Evolutionary conservation across 2,797 vertebrate species (phyloP).

Genomic region (Pempheris klunzingeri): DNA sequence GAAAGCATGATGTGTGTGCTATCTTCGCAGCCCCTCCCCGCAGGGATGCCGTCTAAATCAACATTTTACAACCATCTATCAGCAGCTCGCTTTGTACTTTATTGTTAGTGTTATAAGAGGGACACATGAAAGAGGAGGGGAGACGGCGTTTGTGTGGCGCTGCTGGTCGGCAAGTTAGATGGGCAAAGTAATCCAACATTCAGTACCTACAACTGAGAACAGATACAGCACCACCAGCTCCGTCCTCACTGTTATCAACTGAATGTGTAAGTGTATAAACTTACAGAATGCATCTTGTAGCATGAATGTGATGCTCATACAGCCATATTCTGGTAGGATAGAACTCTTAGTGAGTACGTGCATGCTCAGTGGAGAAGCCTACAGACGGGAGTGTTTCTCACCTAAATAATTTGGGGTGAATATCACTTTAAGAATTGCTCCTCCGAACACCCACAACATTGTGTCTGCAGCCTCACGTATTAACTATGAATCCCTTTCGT

Average conservation of each 20-base stretch:
- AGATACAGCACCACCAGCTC: background rate
- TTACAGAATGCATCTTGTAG: background rate
- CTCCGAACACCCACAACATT: no score
- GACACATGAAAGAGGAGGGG: constrained; percentile 7
- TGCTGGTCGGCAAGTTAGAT: background rate
- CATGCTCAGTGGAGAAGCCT: background rate
- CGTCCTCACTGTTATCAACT: background rate
- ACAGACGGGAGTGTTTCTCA: background rate
- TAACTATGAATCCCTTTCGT: background rate
- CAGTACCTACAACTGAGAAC: background rate
- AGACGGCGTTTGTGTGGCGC: background rate
- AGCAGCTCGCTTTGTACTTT: constrained; percentile 63
- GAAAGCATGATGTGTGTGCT: constrained; percentile 87
- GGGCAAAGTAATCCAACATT: background rate
- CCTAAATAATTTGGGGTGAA: background rate
- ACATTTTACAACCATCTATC: constrained; percentile 68
- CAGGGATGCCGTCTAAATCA: constrained; percentile 74
- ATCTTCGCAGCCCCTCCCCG: constrained; percentile 81
- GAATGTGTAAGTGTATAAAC: background rate
- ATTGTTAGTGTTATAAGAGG: constrained; percentile 26
- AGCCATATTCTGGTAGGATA: background rate
- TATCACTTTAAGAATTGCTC: background rate
- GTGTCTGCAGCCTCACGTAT: no score
- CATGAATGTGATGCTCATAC: background rate
- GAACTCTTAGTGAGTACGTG: background rate